phyloP scores from a whole-genome alignment of 2,113 vertebrate species.

The Tupaia tana region DNA sequence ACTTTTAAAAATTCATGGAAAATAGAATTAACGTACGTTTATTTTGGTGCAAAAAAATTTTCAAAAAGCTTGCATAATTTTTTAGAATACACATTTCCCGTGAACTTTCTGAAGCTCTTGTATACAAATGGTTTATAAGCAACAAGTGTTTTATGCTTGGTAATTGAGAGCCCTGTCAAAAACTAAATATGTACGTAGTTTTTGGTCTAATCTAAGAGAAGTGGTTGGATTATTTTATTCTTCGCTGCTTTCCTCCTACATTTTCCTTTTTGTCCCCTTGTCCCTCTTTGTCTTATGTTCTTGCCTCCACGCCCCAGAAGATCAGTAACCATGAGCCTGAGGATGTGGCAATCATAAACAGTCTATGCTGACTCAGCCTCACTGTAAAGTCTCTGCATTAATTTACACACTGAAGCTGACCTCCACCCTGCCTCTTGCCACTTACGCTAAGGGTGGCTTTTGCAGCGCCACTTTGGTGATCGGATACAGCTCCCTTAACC shows the following conservation, averaged over 20 bases:
- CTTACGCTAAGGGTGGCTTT: neutral
- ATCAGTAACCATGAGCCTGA: too few relatives aligned
- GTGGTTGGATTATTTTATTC: neutral
- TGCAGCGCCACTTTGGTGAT: neutral
- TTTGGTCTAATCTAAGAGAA: neutral
- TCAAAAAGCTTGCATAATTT: too few relatives aligned
- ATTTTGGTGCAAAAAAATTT: too few relatives aligned
- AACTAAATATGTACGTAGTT: neutral
- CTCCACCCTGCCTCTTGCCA: too few relatives aligned
- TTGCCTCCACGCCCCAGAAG: neutral
- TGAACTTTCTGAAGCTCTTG: too few relatives aligned
- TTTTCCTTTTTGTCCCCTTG: neutral
- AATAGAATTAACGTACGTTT: too few relatives aligned
- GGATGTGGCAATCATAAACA: neutral
- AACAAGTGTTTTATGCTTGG: neutral
- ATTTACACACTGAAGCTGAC: neutral
- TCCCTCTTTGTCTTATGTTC: neutral
- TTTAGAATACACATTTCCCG: too few relatives aligned
- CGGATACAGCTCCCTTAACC: too few relatives aligned
- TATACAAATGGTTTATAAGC: neutral
- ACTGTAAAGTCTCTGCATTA: neutral
- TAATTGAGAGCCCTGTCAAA: neutral
- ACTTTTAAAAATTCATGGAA: too few relatives aligned
- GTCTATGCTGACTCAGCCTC: neutral
- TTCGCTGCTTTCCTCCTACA: neutral